Base-by-base conservation (phyloP, 2,113 vertebrate genomes). In the Piaya cayana region DNA sequence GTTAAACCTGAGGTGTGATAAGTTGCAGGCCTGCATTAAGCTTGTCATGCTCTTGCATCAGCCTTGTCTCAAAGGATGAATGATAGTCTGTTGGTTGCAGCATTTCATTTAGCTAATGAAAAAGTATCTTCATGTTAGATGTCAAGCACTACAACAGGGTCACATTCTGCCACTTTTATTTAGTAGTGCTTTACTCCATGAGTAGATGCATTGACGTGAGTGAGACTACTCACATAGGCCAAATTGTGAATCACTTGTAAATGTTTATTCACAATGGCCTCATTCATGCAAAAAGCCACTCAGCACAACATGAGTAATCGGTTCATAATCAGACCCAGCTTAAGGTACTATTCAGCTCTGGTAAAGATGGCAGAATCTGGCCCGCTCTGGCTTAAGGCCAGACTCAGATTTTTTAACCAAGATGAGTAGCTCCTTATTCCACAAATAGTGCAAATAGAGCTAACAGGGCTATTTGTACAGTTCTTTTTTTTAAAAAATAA, bases 141-240 rank as follows among this genome's bases (percentile, higher is more conserved):
- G 90, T 96, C 94, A 94, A 93, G 85, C 71, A 95, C 75, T 96
- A 96, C 96, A 97, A 97, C 79, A 92, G 94, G 94, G 90, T 96
- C 95, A 94, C 92, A 94, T 97, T 96, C 96, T 97, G 94, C 92
- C 56, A 90, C 60, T 92, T 93, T 83, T 91, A 94, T 94, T 90
- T 93, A 94, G 95, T 29, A 80, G 42, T 20, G 87, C 75, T 91
- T 96, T 96, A 96, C 90, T 78, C 96, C 15, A 11, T 95, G 87
- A 96, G 95, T 95, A 81, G 93, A 39, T 0, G 37, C 92, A 96
- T 93, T 96, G 95, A 96, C 77, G 76, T 25, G 32, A 91, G 70
- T 12, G 75, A 76, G 87, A 42, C 59, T 91, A 92, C 78, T 96
- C 85, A 78, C 82, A 91, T 59, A 77, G 79, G 79, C 82, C 85